Conservation (phyloP, 2,888 invertebrate genomes). For the Machimus rusticus region DNA sequence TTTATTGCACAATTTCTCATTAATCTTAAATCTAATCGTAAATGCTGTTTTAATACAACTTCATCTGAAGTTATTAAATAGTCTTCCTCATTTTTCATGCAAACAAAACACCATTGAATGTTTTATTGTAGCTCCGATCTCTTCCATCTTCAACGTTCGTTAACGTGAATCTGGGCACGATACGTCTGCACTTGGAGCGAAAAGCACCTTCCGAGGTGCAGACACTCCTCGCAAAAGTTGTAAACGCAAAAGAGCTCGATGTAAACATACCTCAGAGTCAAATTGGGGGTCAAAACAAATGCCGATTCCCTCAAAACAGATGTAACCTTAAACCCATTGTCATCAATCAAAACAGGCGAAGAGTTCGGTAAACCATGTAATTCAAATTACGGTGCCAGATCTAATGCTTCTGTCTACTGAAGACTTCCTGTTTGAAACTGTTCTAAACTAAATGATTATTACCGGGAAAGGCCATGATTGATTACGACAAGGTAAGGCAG, state of each 20-base stretch:
- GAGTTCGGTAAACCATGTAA: conserved; percentile 12
- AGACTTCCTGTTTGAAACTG: conserved; percentile 8
- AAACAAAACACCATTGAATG: not conserved
- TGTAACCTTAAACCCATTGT: conserved; percentile 19
- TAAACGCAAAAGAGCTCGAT: not conserved
- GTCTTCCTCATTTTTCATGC: not conserved
- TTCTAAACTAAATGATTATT: conserved; percentile 18
- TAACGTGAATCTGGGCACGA: not conserved
- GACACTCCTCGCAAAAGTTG: not conserved
- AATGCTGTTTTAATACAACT: not conserved
- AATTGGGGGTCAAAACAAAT: not conserved
- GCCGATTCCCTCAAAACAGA: not conserved
- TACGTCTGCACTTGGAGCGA: too few species aligned
- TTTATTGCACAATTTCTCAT: not conserved
- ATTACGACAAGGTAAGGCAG: conserved; percentile 16
- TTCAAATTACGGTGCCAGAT: conserved; percentile 11
- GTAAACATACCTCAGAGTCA: not conserved
- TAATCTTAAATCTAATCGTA: not conserved
- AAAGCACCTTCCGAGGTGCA: not conserved
- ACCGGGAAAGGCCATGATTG: not conserved
- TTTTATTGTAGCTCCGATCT: not conserved
- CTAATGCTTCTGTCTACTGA: not conserved
- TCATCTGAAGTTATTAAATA: not conserved
- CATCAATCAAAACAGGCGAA: conserved; percentile 6
- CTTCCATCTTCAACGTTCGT: not conserved